These are phyloP conservation scores for Cherax destructor DNA, from an alignment of 1,140 invertebrate genomes.

Conservation along the genomic window DNA sequence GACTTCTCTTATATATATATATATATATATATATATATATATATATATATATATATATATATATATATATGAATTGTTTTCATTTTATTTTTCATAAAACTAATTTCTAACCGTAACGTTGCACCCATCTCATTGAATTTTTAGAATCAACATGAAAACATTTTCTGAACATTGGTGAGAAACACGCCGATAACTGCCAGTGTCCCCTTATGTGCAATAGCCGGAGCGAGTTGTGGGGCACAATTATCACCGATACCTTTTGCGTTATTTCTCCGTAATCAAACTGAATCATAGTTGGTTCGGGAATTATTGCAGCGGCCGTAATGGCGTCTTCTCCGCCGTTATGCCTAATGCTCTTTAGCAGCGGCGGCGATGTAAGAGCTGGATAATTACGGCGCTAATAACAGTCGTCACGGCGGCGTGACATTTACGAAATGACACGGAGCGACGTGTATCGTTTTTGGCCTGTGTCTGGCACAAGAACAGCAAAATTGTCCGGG, in stretches of 20 bases:
- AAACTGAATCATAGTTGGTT: conserved; percentile 51
- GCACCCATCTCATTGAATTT: conserved; percentile 64
- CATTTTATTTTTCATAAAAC: conserved; percentile 15
- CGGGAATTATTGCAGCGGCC: conserved; percentile 14
- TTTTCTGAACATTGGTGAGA: conserved; percentile 54
- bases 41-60: conserved; percentile 14
- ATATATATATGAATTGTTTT: not conserved
- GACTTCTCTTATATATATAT: not conserved
- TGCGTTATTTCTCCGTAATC: conserved; percentile 51
- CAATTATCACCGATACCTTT: conserved; percentile 59
- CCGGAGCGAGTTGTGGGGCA: conserved; percentile 32
- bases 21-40: not conserved
- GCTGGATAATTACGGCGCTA: not conserved
- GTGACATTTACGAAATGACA: not conserved
- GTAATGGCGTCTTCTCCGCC: not conserved
- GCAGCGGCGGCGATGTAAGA: not conserved
- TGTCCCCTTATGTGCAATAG: conserved; percentile 44
- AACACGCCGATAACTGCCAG: conserved; percentile 37
- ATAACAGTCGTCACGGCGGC: not conserved
- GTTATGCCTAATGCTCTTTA: not conserved
- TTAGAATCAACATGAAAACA: conserved; percentile 58
- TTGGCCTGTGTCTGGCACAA: not conserved
- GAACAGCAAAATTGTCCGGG: conserved; percentile 48
- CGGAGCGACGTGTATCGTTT: not conserved
- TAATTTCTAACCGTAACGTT: conserved; percentile 36